Base-by-base conservation (phyloP, 2,113 vertebrate species). In the Willisornis vidua region DNA sequence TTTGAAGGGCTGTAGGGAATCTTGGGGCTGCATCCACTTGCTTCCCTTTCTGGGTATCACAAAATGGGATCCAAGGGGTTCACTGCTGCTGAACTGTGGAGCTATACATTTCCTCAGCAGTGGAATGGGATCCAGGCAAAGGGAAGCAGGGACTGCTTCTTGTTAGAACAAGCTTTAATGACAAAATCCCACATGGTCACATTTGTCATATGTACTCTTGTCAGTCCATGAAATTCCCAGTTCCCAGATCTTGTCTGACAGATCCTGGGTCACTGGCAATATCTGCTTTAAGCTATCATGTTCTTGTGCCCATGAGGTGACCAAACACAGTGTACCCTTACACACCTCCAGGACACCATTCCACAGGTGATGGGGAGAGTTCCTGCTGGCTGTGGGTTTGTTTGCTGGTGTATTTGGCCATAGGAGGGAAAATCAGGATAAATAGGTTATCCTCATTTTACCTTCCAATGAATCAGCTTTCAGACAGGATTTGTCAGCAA, bases 201-300 rank as follows among this genome's bases (percentile, higher is more conserved):
- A 19, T 55, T 55, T 19, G 22, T 13, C 2, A 4, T 22, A 61
- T 24, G 58, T 61, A 33, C 29, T 26, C 23, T 63, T 2, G 2
- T 29, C 0, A 0, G 26, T 41, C 14, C n/a, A 8, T 3, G 3
- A 45, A 48, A 59, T 54, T 54, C 20, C 39, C 13, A 1, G 15
- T 18, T 35, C 29, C 14, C 58, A 49, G 29, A 29, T 43, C 51
- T 39, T 49, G 8, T 39, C 20, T 7, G 12, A 19, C 31, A 81
- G 73, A 62, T 26, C 25, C 22, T 0, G 0, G 7, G 23, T 24
- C 28, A 12, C 14, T 3, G 2, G 31, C 35, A 49, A 0, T 39
- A 51, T 7, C 22, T 59, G 20, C 31, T 51, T 14, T 24, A 31
- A 45, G 26, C 14, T 20, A 24, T 48, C 4, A 22, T 2, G 2